phyloP scores from a whole-genome alignment of 2,797 vertebrate species.

The Simalia tracyae region DNA sequence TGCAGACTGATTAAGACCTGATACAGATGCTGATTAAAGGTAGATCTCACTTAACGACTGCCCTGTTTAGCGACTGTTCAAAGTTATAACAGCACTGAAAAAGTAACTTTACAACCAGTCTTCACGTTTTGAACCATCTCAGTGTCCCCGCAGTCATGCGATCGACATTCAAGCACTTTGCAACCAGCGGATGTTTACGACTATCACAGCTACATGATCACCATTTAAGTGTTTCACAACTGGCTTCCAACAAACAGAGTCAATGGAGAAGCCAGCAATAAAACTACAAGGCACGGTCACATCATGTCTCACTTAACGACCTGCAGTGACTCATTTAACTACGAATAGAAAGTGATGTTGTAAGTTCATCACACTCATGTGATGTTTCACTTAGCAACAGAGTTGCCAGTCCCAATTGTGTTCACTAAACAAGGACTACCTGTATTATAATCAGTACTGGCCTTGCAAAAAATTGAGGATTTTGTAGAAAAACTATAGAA shows the following conservation, averaged over 20 bases:
- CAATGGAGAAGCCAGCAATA: background rate
- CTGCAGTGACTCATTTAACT: background rate
- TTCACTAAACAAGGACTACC: background rate
- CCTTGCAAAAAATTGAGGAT: background rate
- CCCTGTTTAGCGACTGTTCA: too few species aligned
- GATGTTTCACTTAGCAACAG: background rate
- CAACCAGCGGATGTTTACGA: background rate
- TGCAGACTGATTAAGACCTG: too few species aligned
- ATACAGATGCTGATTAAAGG: background rate
- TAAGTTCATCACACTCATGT: background rate
- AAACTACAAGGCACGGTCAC: background rate
- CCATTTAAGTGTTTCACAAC: background rate
- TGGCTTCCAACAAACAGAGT: background rate
- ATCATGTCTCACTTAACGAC: too few species aligned
- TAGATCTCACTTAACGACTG: background rate
- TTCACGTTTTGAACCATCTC: background rate
- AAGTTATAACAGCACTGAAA: background rate
- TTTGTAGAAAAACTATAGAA: background rate
- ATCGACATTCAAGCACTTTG: background rate
- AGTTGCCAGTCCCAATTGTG: background rate
- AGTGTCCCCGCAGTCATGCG: background rate
- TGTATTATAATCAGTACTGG: background rate
- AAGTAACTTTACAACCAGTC: background rate
- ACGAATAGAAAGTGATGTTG: background rate
- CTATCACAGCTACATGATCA: background rate